These are phyloP conservation scores for Prenolepis imparis DNA, from an alignment of 2,888 invertebrate species.

Conservation along the genomic window DNA sequence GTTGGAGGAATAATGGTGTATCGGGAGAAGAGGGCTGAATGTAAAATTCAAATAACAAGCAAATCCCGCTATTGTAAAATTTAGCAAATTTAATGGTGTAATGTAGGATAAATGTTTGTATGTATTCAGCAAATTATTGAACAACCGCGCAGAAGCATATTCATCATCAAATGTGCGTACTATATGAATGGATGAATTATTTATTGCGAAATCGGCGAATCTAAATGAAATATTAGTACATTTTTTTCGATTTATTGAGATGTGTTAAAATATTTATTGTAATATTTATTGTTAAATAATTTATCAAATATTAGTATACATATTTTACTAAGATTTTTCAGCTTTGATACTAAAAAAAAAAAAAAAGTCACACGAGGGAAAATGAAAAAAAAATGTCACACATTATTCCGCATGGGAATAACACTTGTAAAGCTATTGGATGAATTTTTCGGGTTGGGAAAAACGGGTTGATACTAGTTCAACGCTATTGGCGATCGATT, in stretches of 20 bases:
- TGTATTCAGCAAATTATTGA: background rate
- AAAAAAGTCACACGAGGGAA: background rate
- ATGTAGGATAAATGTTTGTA: background rate
- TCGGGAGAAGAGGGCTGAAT: background rate
- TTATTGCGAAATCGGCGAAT: background rate
- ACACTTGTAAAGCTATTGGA: background rate
- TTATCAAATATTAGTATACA: background rate
- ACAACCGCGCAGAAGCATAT: background rate
- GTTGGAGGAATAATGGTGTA: background rate
- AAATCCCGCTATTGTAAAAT: background rate
- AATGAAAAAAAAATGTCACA: background rate
- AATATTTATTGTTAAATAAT: background rate
- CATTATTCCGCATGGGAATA: background rate
- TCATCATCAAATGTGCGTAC: background rate
- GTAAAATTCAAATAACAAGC: conserved; percentile 24
- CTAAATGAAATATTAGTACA: background rate
- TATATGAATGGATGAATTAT: background rate
- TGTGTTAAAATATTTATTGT: background rate
- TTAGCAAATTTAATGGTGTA: background rate
- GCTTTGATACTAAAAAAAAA: background rate
- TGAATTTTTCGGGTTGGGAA: background rate
- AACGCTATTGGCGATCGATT: conserved; percentile 26
- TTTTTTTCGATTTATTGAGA: background rate
- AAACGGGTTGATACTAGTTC: conserved; percentile 1
- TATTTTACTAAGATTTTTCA: background rate